Evolutionary conservation across 2,888 invertebrate species (phyloP), one percentile per base, ranked within the genome.

Genomic region (Zygaena filipendulae): DNA sequence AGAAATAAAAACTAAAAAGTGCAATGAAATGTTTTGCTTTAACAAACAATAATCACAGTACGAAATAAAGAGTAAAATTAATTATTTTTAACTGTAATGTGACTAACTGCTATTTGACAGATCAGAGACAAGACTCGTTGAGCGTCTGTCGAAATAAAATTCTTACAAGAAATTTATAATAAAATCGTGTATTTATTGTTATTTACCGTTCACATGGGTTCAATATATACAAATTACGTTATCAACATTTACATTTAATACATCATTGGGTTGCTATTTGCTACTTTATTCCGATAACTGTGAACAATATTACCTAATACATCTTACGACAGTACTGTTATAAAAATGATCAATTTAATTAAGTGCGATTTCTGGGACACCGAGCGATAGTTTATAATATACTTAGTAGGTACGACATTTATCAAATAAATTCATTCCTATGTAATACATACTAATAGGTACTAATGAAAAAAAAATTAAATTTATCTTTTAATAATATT

Each of bases 171-270:
- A 52, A 66, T 75, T 75, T 72, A 68, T 75, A 72, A 64, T 75
- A 77, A 77, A 79, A 70, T 57, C 47, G 64, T 59, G 54, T 66
- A 70, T 68, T 74, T 71, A 68, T 74, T 72, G 58, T 59, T 56
- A 59, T 52, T 56, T 56, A 61, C 53, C 62, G 58, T 74, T 74
- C 72, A 75, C 72, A 77, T 70, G 59, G 59, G 54, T 69, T 74
- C 77, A 66, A 72, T 79, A 79, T 79, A 79, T 79, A 79, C 77
- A 79, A 68, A 77, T 75, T 67, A 71, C 62, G n/a, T 58, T 55
- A 55, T 63, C 55, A 71, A 70, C 71, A 75, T 77, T 72, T 75
- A 77, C 74, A 72, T 53, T 59, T 16, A 59, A 61, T 68, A 74
- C 61, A 69, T 63, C 52, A 61, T 52, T 59, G 48, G 47, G 48